These are phyloP conservation scores for Montipora capricornis DNA, from an alignment of 64 coral and sea anemone species.

Conservation along the genomic window DNA sequence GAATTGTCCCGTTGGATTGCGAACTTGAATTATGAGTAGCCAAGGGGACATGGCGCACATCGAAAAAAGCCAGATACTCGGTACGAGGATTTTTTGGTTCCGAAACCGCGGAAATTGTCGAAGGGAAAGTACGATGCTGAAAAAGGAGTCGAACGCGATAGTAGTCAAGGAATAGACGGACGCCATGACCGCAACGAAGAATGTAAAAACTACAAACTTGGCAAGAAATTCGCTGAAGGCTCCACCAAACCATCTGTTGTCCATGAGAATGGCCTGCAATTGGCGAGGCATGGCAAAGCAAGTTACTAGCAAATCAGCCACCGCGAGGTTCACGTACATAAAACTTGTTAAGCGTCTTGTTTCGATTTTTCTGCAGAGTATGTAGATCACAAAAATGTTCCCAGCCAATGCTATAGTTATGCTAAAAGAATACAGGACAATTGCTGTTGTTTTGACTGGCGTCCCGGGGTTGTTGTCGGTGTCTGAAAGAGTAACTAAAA, in stretches of 20 bases:
- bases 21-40: not conserved
- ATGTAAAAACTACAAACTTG: not conserved
- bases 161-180: constrained; percentile 14
- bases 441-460: not conserved
- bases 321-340: constrained; percentile 41
- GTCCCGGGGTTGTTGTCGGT: not conserved
- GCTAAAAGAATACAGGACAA: not conserved
- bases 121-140: not conserved
- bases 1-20: not conserved
- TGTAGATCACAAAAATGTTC: constrained; percentile 37
- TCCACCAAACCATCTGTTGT: constrained; percentile 2
- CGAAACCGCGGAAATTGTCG: constrained; percentile 8
- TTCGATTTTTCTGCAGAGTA: not conserved
- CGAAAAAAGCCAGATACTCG: not conserved
- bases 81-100: constrained; percentile 3
- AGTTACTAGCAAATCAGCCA: constrained; percentile 39
- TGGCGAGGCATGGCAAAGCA: not conserved
- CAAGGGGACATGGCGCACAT: constrained; percentile 26
- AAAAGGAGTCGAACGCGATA: constrained; percentile 22
- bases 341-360: constrained; percentile 28
- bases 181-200: not conserved
- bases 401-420: not conserved
- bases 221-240: not conserved
- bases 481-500: not conserved
- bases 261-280: not conserved